Percentiles rank a stretch among this genome's conserved stretches.
phyloP scores from a whole-genome alignment of 2,888 invertebrate species.

The Rotaria socialis region DNA sequence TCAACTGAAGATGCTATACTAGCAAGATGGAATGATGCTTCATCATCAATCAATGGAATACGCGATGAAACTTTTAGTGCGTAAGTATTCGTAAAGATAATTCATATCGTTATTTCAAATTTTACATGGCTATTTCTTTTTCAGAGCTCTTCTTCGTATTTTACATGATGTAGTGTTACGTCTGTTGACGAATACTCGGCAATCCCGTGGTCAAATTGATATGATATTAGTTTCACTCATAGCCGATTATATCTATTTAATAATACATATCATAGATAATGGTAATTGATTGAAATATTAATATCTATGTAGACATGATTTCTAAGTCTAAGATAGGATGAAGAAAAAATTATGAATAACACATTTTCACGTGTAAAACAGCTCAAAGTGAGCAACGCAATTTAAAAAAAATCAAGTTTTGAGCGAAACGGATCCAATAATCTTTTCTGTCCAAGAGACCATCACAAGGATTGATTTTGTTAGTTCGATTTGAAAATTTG shows the following conservation, averaged over 20 bases:
- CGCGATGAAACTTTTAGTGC: slow-evolving; percentile 24
- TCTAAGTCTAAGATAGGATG: no score
- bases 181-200: background rate
- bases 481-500: no score
- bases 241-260: slow-evolving; percentile 20
- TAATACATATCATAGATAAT: background rate
- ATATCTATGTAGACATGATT: no score
- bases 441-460: no score
- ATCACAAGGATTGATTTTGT: no score
- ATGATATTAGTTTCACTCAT: background rate
- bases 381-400: no score
- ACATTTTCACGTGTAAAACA: no score
- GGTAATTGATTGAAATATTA: background rate
- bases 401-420: no score
- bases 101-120: no score
- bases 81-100: background rate
- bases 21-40: background rate
- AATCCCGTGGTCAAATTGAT: background rate
- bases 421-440: no score
- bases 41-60: background rate
- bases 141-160: slow-evolving; percentile 22
- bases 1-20: slow-evolving; percentile 27
- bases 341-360: no score
- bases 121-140: background rate
- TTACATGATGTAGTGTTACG: background rate